phyloP scores from a whole-genome alignment of 2,888 invertebrate species.

The Chloromyia formosa region DNA sequence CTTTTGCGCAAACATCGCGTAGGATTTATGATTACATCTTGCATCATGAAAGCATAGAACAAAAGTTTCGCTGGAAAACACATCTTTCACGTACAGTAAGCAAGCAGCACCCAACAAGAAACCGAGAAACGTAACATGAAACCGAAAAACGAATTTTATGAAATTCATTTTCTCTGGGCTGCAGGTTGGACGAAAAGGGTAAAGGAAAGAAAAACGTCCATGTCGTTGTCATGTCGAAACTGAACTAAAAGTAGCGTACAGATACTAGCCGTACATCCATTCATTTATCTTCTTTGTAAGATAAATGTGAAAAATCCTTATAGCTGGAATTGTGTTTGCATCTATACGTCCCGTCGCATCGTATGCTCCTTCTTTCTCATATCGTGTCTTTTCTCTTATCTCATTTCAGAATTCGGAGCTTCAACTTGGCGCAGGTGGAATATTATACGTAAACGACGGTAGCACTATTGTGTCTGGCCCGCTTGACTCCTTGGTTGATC shows the following conservation, averaged over 20 bases:
- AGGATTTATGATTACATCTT: slow-evolving; percentile 44
- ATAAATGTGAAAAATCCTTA: slow-evolving; percentile 46
- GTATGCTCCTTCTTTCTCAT: too few relatives aligned
- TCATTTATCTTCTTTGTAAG: slow-evolving; percentile 43
- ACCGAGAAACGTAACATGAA: too few relatives aligned
- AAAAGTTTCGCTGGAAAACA: slow-evolving; percentile 5
- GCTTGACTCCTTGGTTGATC: slow-evolving; percentile 61
- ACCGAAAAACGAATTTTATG: too few relatives aligned
- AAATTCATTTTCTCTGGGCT: too few relatives aligned
- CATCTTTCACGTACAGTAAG: neutral
- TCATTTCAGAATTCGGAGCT: slow-evolving; percentile 58
- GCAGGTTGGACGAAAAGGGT: too few relatives aligned
- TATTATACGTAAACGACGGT: slow-evolving; percentile 63
- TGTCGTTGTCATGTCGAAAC: too few relatives aligned
- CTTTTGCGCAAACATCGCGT: slow-evolving; percentile 39
- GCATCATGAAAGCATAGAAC: slow-evolving; percentile 11
- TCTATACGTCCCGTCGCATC: slow-evolving; percentile 8
- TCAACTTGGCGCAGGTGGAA: slow-evolving; percentile 60
- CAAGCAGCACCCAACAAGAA: too few relatives aligned
- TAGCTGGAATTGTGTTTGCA: slow-evolving; percentile 32
- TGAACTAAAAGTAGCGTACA: too few relatives aligned
- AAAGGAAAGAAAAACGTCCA: neutral
- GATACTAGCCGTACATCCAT: neutral
- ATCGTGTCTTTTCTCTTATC: slow-evolving; percentile 12
- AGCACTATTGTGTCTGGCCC: slow-evolving; percentile 62